Evolutionary conservation across 2,113 vertebrate species (phyloP).

Genomic region (Oncorhynchus gorbuscha): DNA sequence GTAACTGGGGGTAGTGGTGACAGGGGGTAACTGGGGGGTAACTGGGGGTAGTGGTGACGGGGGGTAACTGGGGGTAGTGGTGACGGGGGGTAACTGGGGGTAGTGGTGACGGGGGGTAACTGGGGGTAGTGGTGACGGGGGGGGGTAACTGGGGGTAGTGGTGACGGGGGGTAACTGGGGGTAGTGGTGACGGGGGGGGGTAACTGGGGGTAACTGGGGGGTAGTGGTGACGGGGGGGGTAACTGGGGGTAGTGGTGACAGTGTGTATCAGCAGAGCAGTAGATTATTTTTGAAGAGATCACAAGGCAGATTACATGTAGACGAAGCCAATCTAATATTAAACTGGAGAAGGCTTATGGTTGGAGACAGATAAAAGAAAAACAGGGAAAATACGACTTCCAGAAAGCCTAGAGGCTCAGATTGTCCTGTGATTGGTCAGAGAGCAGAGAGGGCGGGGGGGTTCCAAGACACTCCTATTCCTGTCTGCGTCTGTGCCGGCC

Average conservation of each 20-base stretch:
- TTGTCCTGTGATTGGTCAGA: slow-evolving; percentile 58
- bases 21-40: not conserved
- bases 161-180: no score
- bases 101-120: no score
- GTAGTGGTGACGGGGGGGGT: no score
- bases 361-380: no score
- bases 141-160: no score
- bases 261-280: not conserved
- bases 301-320: not conserved
- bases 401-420: slow-evolving; percentile 36
- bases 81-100: no score
- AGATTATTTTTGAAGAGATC: not conserved
- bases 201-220: no score
- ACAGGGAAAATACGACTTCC: slow-evolving; percentile 22
- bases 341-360: not conserved
- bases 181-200: no score
- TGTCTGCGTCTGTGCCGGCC: slow-evolving; percentile 8
- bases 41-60: no score
- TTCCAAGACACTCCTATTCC: not conserved
- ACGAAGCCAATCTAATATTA: not conserved
- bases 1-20: no score
- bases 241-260: no score
- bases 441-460: slow-evolving; percentile 1
- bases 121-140: not conserved
- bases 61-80: no score